A percentile compares a stretch with the other conserved stretches of the same genome.
These are phyloP conservation scores for Drosophila pectinifera DNA, from an alignment of 1,140 invertebrate species.

Conservation along the genomic window DNA sequence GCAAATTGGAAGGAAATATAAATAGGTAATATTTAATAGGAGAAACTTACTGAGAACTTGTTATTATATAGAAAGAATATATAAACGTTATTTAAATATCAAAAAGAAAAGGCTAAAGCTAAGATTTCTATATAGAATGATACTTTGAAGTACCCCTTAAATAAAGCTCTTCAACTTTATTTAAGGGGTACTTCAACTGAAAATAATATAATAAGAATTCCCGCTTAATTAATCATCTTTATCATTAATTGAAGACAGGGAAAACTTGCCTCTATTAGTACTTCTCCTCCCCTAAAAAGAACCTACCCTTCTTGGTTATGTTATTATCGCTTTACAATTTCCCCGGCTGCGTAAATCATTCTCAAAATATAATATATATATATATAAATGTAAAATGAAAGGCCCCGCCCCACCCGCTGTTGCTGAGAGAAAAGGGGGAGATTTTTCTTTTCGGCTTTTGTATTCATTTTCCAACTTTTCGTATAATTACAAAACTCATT, in stretches of 20 bases:
- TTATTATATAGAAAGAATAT: too few species aligned
- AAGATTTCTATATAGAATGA: not conserved
- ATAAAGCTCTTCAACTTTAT: too few species aligned
- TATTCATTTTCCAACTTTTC: slow-evolving; percentile 64
- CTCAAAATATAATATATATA: not conserved
- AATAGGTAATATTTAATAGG: too few species aligned
- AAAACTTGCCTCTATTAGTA: slow-evolving; percentile 1
- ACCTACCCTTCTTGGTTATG: not conserved
- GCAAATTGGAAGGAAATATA: too few species aligned
- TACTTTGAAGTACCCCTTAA: not conserved
- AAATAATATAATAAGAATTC: too few species aligned
- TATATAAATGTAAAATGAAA: slow-evolving; percentile 24
- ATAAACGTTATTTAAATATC: too few species aligned
- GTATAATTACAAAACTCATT: slow-evolving; percentile 75
- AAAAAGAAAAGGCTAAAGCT: too few species aligned
- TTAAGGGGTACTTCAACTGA: too few species aligned
- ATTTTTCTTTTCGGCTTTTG: slow-evolving; percentile 40
- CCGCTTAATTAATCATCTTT: not conserved
- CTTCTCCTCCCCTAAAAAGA: not conserved
- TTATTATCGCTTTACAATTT: slow-evolving; percentile 29
- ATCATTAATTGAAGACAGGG: not conserved
- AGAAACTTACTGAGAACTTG: too few species aligned
- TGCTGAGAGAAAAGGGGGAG: too few species aligned
- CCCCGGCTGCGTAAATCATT: slow-evolving; percentile 30
- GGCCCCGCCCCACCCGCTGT: slow-evolving; percentile 2